These are phyloP conservation scores for Lichenostomus cassidix DNA, from an alignment of 2,113 vertebrate genomes.

Conservation along the genomic window DNA sequence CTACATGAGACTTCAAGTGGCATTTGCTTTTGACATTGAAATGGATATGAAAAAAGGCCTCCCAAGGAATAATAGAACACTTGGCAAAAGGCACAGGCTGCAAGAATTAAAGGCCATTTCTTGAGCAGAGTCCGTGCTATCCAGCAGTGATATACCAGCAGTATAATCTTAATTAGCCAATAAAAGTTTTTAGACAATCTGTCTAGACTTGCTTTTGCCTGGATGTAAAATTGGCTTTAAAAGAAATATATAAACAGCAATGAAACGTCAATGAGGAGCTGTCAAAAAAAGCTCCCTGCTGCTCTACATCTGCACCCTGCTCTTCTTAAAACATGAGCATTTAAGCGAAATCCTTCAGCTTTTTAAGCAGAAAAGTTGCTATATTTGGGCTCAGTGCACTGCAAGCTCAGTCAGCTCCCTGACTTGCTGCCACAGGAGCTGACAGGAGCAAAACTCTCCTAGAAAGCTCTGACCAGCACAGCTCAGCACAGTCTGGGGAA, in stretches of 20 bases:
- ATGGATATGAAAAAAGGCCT: background rate
- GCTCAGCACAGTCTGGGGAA: background rate
- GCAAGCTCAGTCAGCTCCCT: background rate
- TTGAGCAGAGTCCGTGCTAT: background rate
- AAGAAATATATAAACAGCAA: conserved; percentile 32
- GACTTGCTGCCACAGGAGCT: rapidly evolving
- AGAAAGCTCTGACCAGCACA: background rate
- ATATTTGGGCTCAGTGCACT: background rate
- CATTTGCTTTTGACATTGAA: background rate
- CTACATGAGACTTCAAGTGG: background rate
- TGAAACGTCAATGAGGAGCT: conserved; percentile 2
- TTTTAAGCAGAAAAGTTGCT: background rate
- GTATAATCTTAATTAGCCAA: conserved; percentile 39
- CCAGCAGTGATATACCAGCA: conserved; percentile 12
- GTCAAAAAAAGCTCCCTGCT: background rate
- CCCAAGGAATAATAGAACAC: background rate
- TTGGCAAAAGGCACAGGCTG: background rate
- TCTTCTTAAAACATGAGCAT: background rate
- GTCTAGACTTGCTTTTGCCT: conserved; percentile 50
- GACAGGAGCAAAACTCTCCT: background rate
- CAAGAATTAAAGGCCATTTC: background rate
- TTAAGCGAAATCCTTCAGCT: background rate
- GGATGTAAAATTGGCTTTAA: conserved; percentile 34
- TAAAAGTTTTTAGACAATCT: conserved; percentile 54
- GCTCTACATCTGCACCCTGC: conserved; percentile 13